Evolutionary conservation across 2,113 vertebrate species (phyloP), one percentile per base, ranked within the genome.

Genomic region (Martes martes): DNA sequence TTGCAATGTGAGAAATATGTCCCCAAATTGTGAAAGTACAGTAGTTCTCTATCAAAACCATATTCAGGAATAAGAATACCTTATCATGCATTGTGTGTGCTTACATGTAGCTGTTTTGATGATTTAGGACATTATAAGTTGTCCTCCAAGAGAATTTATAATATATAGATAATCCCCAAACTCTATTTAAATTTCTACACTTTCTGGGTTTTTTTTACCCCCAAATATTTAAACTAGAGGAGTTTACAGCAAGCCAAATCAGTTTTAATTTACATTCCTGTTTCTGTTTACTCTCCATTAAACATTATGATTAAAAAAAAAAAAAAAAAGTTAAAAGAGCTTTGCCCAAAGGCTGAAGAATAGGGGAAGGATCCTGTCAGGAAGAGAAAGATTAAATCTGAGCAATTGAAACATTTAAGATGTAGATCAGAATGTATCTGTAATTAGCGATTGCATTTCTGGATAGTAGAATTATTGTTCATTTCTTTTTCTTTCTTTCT

Each of bases 221-320:
- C n/a, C n/a, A 92, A 65, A 80, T 97, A 84, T 81, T 97, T 95
- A 94, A 95, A 82, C 78, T 91, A 61, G 24, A 93, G 83, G 78
- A 96, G n/a, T 96, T 98, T 97, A 89, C 78, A 96, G 71, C 90
- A 92, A 92, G 13, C 67, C 33, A 85, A 23, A 88, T 96, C 47
- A 61, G 33, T 84, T 96, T 97, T 95, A 96, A 91, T 85, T 81
- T 97, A 45, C 50, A 81, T 95, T 96, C 57, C 57, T 96, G 11
- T 95, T 92, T 96, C 73, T 97, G 26, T 93, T 89, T 31, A 91
- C 23, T 83, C 33, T 42, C 33, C 81, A 50, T 90, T 97, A 92
- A 95, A 91, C 61, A 79, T 83, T 95, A n/a, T 88, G 42, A 95
- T 88, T 24, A 59, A 59, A 59, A 24, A 7, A 23, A 65, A 86